Percentiles rank a stretch among this genome's conserved stretches.
These are phyloP conservation scores for Eledona agricola DNA, from an alignment of 2,888 invertebrate species.

Conservation along the genomic window DNA sequence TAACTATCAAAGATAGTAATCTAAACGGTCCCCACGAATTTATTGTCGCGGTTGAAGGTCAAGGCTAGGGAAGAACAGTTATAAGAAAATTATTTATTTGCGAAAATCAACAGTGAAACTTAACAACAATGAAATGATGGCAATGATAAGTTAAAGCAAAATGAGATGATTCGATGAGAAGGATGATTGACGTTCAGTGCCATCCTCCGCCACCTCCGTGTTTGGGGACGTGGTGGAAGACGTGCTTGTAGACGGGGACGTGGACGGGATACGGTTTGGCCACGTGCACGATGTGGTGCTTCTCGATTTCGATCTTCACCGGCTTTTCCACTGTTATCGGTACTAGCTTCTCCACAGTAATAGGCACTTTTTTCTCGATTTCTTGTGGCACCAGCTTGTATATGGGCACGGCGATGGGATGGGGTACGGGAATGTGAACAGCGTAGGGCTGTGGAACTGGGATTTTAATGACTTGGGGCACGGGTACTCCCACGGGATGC, in stretches of 20 bases:
- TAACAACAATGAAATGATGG: conserved; percentile 32
- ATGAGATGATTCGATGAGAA: conserved; percentile 30
- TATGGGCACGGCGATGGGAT: conserved; percentile 76
- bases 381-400: conserved; percentile 78
- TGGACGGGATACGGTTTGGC: conserved; percentile 79
- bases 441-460: conserved; percentile 80
- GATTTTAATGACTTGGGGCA: conserved; percentile 72
- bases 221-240: conserved; percentile 69
- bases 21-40: too few species aligned
- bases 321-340: too few species aligned
- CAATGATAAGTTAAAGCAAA: conserved; percentile 24
- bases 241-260: conserved; percentile 77
- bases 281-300: conserved; percentile 71
- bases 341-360: too few species aligned
- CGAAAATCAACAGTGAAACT: conserved; percentile 21
- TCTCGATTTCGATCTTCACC: conserved; percentile 79
- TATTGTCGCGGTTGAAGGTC: too few species aligned
- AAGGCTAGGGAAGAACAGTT: conserved; percentile 6
- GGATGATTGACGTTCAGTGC: conserved; percentile 22
- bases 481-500: conserved; percentile 76
- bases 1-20: too few species aligned
- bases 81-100: conserved; percentile 18
- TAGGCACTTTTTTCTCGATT: conserved; percentile 77
- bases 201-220: conserved; percentile 46
- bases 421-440: conserved; percentile 75